These are phyloP conservation scores for Zootermopsis nevadensis DNA, from an alignment of 2,888 invertebrate genomes.

Conservation along the genomic window DNA sequence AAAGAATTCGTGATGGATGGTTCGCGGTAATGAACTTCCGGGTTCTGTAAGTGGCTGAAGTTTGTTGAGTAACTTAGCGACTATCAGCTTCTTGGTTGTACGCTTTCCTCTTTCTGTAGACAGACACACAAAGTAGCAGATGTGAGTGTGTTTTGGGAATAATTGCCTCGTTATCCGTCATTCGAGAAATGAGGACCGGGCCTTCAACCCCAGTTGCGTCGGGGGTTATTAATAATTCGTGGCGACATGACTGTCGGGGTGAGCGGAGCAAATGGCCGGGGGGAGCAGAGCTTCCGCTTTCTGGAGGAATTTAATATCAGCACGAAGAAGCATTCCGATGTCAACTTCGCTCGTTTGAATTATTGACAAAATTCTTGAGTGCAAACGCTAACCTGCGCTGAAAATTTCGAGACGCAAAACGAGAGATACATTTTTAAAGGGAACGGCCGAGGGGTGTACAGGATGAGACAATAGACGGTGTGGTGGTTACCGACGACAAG, in stretches of 20 bases:
- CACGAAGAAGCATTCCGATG: constrained; percentile 18
- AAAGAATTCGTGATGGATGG: too few relatives aligned
- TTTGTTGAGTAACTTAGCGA: too few relatives aligned
- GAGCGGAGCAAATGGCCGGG: background rate
- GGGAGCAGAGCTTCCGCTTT: background rate
- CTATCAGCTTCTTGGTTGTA: too few relatives aligned
- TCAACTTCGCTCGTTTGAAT: constrained; percentile 4
- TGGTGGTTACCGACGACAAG: too few relatives aligned
- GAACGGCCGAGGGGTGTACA: background rate
- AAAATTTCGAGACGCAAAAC: background rate
- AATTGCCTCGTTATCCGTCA: background rate
- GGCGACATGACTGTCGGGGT: background rate
- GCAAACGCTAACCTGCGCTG: background rate
- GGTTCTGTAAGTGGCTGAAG: too few relatives aligned
- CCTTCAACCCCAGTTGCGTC: background rate
- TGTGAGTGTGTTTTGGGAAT: too few relatives aligned
- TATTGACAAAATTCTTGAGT: constrained; percentile 12
- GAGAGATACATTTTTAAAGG: background rate
- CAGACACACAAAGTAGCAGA: too few relatives aligned
- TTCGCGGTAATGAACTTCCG: too few relatives aligned
- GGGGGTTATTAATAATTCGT: background rate
- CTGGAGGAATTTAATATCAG: constrained; percentile 23
- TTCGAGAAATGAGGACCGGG: background rate
- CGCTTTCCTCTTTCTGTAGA: too few relatives aligned
- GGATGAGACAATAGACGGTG: background rate